Base-by-base conservation (phyloP, 1,140 invertebrate genomes). In the Drosophila nasuta region DNA sequence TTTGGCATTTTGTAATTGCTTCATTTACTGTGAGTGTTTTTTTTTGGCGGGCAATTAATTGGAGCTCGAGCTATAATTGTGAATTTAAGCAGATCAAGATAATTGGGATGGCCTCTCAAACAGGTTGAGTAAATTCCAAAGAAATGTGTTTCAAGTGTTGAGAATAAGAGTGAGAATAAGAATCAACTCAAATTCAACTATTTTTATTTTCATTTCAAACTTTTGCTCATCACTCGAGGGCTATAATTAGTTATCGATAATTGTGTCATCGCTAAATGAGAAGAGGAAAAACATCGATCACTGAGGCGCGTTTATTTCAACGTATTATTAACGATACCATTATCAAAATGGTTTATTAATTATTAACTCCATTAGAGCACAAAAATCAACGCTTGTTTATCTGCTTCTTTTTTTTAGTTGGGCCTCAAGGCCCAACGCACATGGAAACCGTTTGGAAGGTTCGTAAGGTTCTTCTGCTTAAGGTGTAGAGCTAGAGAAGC, bases 1-100 rank as follows among this genome's bases (percentile, higher is more conserved):
- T 85, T 81, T 74, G 66, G 54, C 66, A 76, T 75, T 81, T 87
- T 71, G 77, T 88, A 87, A 87, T 88, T 88, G 83, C 83, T 82
- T 77, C 64, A 79, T 87, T 87, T 87, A 25, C 20, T 25, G 20
- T 4, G 20, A 0, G 3, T 4, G 67, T 72, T 69, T 8, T 41
- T 41, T 41, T 52, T 54, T 54, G 11, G 11, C 48, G 33, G 30
- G 59, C 67, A 79, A 82, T 85, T 86, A 85, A 69, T 72, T 81
- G 60, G 20, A 59, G 56, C 60, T 80, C 71, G 77, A 72, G 78
- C 45, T 66, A 66, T 77, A 71, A 67, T 85, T 64, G 48, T 52
- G 67, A 83, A 73, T 64, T 67, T 75, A 69, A 75, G 48, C 81
- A 77, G 73, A 83, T 82, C 66, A 65, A 64, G 17, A 63, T 75